Evolutionary conservation across 1,140 invertebrate species (phyloP).

Genomic region (Zaprionus vittiger): DNA sequence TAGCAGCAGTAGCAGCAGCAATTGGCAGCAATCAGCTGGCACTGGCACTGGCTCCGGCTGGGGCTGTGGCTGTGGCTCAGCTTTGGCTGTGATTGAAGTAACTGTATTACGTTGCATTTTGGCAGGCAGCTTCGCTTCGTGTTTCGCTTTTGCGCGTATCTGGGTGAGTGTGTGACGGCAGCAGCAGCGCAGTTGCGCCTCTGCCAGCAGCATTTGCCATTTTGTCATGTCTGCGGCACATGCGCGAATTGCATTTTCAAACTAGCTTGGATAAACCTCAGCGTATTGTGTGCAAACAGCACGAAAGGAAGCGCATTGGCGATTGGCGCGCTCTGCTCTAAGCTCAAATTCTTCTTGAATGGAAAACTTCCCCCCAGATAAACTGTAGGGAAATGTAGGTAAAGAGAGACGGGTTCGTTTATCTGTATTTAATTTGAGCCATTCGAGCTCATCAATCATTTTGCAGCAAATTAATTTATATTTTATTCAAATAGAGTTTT

Average conservation of each 20-base stretch:
- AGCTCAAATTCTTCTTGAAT: slow-evolving; percentile 7
- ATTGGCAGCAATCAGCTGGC: slow-evolving; percentile 45
- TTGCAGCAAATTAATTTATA: background rate
- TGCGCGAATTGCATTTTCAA: slow-evolving; percentile 45
- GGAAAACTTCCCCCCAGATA: background rate
- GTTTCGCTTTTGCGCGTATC: slow-evolving; percentile 48
- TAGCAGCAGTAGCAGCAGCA: slow-evolving; percentile 41
- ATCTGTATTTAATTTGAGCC: no score
- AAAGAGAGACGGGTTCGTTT: background rate
- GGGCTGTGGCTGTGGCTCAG: slow-evolving; percentile 16
- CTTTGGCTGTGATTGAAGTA: slow-evolving; percentile 71
- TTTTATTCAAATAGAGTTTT: slow-evolving; percentile 22
- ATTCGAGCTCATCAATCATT: background rate
- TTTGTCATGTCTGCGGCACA: slow-evolving; percentile 56
- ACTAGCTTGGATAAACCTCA: slow-evolving; percentile 42
- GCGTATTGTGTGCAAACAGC: slow-evolving; percentile 44
- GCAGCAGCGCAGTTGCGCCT: slow-evolving; percentile 35
- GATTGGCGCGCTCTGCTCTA: background rate
- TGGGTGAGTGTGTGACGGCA: slow-evolving; percentile 75
- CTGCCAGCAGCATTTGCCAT: slow-evolving; percentile 30
- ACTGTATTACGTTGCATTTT: slow-evolving; percentile 80
- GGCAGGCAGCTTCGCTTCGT: slow-evolving; percentile 18
- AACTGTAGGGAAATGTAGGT: background rate
- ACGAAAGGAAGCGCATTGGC: slow-evolving; percentile 64
- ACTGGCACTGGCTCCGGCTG: background rate